Percentiles rank a stretch among this genome's conserved stretches.
phyloP scores from a whole-genome alignment of 1,140 invertebrate genomes.

The Caenorhabditis latens region DNA sequence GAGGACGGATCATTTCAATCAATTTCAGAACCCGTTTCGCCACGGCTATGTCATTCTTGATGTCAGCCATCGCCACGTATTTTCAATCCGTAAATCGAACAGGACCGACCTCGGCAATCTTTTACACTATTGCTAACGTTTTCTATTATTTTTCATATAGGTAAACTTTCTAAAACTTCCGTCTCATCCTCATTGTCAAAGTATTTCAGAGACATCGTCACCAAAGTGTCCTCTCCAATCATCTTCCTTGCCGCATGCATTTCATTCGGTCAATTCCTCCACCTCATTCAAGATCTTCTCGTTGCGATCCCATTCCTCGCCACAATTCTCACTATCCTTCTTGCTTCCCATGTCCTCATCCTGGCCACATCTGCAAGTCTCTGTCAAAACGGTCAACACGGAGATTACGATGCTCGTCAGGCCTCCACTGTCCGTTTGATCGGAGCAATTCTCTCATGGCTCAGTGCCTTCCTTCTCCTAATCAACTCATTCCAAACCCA shows the following conservation, averaged over 20 bases:
- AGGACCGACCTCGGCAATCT: conserved; percentile 4
- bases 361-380: conserved; percentile 16
- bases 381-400: conserved; percentile 30
- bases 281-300: conserved; percentile 44
- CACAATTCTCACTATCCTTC: conserved; percentile 27
- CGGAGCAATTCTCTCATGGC: conserved; percentile 13
- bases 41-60: conserved; percentile 31
- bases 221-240: conserved; percentile 14
- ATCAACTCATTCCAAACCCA: conserved; percentile 43
- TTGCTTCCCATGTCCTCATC: conserved; percentile 23
- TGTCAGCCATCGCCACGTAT: conserved; percentile 32
- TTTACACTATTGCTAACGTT: conserved; percentile 23
- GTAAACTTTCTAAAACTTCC: not conserved
- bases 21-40: conserved; percentile 36
- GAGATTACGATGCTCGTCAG: conserved; percentile 39
- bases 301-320: conserved; percentile 29
- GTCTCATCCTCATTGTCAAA: not conserved
- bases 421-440: not conserved
- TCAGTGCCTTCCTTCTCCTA: not conserved
- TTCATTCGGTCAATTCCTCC: conserved; percentile 24
- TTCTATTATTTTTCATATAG: conserved; percentile 51
- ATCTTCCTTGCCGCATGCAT: not conserved
- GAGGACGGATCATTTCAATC: no score
- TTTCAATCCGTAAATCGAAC: conserved; percentile 29
- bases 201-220: conserved; percentile 40